phyloP scores from a whole-genome alignment of 2,797 vertebrate genomes.

The Kryptolebias ocellatus region DNA sequence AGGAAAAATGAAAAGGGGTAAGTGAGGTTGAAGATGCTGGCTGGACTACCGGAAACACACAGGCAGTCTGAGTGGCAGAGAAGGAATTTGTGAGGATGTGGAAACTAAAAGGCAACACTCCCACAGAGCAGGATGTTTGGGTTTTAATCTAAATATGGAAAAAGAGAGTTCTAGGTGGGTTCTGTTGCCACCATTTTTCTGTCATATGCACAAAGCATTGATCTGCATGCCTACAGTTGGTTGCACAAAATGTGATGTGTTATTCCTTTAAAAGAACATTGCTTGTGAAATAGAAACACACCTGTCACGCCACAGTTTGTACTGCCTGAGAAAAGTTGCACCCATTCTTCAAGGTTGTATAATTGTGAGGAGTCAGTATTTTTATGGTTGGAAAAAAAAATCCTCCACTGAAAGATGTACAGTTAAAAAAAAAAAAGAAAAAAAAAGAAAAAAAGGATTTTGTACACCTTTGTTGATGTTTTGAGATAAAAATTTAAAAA shows the following conservation, averaged over 20 bases:
- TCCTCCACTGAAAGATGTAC: slow-evolving; percentile 81
- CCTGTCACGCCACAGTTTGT: slow-evolving; percentile 58
- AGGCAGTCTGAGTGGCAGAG: slow-evolving; percentile 21
- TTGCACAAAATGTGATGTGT: slow-evolving; percentile 64
- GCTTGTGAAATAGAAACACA: slow-evolving; percentile 55
- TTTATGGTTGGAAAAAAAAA: slow-evolving; percentile 70
- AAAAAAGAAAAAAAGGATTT: slow-evolving; percentile 76
- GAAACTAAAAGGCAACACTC: slow-evolving; percentile 27
- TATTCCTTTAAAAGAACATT: slow-evolving; percentile 42
- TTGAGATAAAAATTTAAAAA: slow-evolving; percentile 69
- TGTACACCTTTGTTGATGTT: slow-evolving; percentile 84
- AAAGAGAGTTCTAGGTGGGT: slow-evolving; percentile 8
- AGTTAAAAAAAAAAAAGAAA: slow-evolving; percentile 65
- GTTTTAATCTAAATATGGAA: slow-evolving; percentile 11
- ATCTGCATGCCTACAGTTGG: slow-evolving; percentile 62
- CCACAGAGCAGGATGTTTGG: slow-evolving; percentile 2
- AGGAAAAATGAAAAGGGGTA: slow-evolving; percentile 13
- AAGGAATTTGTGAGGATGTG: background rate
- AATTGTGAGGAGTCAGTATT: slow-evolving; percentile 76
- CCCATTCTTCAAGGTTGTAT: slow-evolving; percentile 72
- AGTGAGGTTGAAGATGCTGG: slow-evolving; percentile 52
- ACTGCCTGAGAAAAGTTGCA: slow-evolving; percentile 72
- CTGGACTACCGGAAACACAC: slow-evolving; percentile 52
- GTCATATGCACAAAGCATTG: slow-evolving; percentile 59
- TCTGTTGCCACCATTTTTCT: slow-evolving; percentile 49